These are phyloP conservation scores for Drosophila lacicola DNA, from an alignment of 2,888 invertebrate species.

Conservation along the genomic window DNA sequence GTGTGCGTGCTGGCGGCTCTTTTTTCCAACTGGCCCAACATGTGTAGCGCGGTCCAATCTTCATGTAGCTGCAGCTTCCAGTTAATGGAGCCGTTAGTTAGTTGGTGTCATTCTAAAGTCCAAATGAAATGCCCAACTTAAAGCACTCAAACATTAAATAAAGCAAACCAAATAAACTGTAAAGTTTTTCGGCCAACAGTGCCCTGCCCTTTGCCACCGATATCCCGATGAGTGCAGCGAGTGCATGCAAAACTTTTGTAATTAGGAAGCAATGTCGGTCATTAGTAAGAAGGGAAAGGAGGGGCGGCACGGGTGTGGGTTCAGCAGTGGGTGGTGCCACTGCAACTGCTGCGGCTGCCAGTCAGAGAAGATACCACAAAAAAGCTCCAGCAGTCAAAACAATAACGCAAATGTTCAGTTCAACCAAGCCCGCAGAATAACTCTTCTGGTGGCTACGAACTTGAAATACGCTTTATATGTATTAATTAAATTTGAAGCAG, in stretches of 20 bases:
- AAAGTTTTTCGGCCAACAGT: conserved; percentile 48
- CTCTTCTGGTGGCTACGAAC: conserved; percentile 2
- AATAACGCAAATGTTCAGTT: conserved; percentile 72
- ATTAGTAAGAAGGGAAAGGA: conserved; percentile 64
- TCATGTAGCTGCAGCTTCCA: conserved; percentile 32
- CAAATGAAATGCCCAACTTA: conserved; percentile 60
- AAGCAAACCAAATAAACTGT: conserved; percentile 73
- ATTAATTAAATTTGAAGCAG: background rate
- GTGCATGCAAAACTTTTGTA: conserved; percentile 80
- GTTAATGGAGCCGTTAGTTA: conserved; percentile 71
- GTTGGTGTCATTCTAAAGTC: conserved; percentile 36
- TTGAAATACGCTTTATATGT: conserved; percentile 30
- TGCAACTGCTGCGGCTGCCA: conserved; percentile 18
- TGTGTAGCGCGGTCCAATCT: conserved; percentile 56
- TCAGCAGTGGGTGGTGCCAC: background rate
- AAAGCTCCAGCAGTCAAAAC: conserved; percentile 71
- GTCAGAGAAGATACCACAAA: conserved; percentile 55
- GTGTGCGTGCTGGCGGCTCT: conserved; percentile 31
- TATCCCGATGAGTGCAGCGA: conserved; percentile 42
- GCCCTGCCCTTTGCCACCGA: conserved; percentile 1
- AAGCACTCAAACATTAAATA: conserved; percentile 70
- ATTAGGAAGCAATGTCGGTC: conserved; percentile 81
- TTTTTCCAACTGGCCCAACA: conserved; percentile 37
- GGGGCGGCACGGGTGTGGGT: background rate
- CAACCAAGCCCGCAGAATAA: conserved; percentile 24